Base-by-base conservation (phyloP, 2,888 invertebrate species). In the Macaria liturata region DNA sequence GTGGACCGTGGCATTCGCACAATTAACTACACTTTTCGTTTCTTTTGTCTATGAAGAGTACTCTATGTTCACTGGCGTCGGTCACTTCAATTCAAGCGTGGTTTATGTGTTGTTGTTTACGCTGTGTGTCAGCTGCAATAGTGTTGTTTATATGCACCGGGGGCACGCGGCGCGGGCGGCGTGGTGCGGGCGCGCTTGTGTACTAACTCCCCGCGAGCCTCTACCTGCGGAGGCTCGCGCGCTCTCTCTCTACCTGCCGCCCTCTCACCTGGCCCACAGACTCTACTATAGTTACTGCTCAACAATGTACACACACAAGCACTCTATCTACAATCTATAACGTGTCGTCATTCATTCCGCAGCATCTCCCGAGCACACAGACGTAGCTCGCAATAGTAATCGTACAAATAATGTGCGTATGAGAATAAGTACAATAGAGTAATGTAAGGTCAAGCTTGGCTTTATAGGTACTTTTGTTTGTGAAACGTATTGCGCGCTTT, bases 1-100 rank as follows among this genome's bases (percentile, higher is more conserved):
- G 83, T 81, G 78, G 86, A 86, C 87, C 88, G 88, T 88, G 88
- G 88, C 87, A 88, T 89, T 89, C 87, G 88, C 88, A 82, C 86
- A 85, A 87, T 87, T 83, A 87, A 72, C 67, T 67, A 59, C 48
- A 59, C 46, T 60, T 51, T 51, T 52, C 59, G 61, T 57, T 63
- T 59, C 52, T 57, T 50, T 58, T 52, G 53, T 53, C 8, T 57
- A 43, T 53, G n/a, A 30, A 49, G 57, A 65, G 55, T 77, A 78
- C 79, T 75, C 62, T 54, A 64, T 34, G 51, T 57, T 66, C 70
- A 75, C 70, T 70, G 57, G 57, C 62, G 51, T 30, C 1, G 42
- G 4, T 42, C 9, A 42, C 42, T 42, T 42, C 9, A 37, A n/a
- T 62, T 54, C 60, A 65, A 57, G 61, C 4, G 50, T 45, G 9